Base-by-base conservation (phyloP, 2,888 invertebrate genomes). In the Lordiphosa fenestrarum region DNA sequence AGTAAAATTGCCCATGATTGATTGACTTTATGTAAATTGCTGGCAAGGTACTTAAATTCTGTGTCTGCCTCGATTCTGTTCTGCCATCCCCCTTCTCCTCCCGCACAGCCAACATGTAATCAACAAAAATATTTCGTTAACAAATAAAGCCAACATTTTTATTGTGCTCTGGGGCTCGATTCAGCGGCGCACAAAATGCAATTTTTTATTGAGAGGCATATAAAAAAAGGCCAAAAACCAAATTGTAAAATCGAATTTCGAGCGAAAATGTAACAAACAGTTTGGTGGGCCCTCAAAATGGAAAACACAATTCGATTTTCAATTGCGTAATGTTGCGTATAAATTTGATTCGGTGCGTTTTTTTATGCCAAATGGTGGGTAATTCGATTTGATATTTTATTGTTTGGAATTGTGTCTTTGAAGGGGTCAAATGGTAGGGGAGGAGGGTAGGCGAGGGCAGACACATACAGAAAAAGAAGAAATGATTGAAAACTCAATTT, bases 11-110 rank as follows among this genome's bases (percentile, higher is more conserved):
- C 66, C 73, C 77, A 69, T 81, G 81, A 81, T 81, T 81, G 81
- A 81, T 81, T 78, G 84, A 84, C 63, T 84, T 81, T 81, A 81
- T 81, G 81, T 81, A 84, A 81, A 81, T 81, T 81, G 58, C 41
- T 63, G 69, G 67, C 82, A 74, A 68, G 66, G 67, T 83, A 80
- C 80, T 82, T 80, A 68, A 60, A 64, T 40, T 46, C 23, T 21
- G 30, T 7, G 15, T 42, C 40, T 5, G 6, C 10, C 50, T n/a
- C 13, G 36, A 15, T 7, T 9, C 21, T 39, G 15, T 53, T 35
- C 2, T 15, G 15, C 19, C 2, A 19, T 19, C 9, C 21, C 15
- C 3, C 5, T 4, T 6, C 15, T 21, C 6, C 1, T 0, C 9
- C 15, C 23, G 1, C 3, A 1, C 2, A 6, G 25, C 15, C 30